Base-by-base conservation (phyloP, 2,888 invertebrate genomes). In the Lasioglossum malachurum region DNA sequence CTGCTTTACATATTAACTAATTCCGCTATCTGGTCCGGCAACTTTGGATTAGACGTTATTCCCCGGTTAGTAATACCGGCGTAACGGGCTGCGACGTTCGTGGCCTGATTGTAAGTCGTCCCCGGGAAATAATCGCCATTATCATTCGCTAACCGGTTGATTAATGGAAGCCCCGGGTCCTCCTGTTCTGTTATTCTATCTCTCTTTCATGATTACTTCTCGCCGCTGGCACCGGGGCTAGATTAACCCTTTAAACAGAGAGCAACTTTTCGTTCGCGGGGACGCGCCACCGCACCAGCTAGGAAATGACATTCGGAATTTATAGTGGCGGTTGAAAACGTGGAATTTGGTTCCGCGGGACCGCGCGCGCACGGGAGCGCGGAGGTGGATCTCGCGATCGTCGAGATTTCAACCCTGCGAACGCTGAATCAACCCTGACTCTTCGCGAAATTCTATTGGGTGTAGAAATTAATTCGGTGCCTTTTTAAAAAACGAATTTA, bases 1-100 rank as follows among this genome's bases (percentile, higher is more conserved):
- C 90, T 90, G 89, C 84, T 90, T 90, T 90, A 88, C 90, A 90
- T 90, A 90, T 90, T 90, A 90, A 90, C 90, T 90, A 90, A 90
- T 90, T 90, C 84, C 79, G 76, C 84, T 88, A 84, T 90, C 88
- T 84, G 85, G 76, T 73, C 74, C 72, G 75, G 84, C 83, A 90
- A 90, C 90, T 90, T 90, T 86, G 90, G 87, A 90, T 90, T 90
- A 90, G 90, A 90, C 88, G 89, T 71, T 71, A 84, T 89, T 90
- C 88, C 90, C 90, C 84, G 81, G 90, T 90, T 88, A 89, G 88
- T 86, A 90, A 88, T 90, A 89, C 78, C 83, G 84, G 16, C 78
- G 82, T 88, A 89, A 90, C 84, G 82, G 85, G 73, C 78, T 78
- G 80, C 86, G 67, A 75, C 75, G 81, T 81, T 86, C 83, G 80